phyloP scores from a whole-genome alignment of 2,888 invertebrate species.

The Dryocosmus kuriphilus region DNA sequence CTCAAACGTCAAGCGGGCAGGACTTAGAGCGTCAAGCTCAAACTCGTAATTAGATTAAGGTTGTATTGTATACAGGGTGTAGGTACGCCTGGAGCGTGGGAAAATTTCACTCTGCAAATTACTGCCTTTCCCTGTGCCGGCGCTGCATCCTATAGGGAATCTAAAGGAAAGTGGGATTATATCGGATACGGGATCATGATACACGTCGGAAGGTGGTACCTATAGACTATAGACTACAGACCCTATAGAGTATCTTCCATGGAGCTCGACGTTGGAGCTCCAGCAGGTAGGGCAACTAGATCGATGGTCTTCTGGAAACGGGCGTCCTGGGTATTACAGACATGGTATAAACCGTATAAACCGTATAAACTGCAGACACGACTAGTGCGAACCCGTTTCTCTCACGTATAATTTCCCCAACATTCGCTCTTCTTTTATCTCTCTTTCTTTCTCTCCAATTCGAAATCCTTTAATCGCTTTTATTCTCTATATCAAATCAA shows the following conservation, averaged over 20 bases:
- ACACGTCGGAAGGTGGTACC: slow-evolving; percentile 50
- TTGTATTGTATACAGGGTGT: slow-evolving; percentile 42
- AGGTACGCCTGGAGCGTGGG: slow-evolving; percentile 55
- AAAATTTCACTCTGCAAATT: slow-evolving; percentile 58
- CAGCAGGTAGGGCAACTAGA: slow-evolving; percentile 49
- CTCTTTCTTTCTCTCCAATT: not conserved
- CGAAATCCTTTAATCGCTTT: not conserved
- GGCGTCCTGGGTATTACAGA: slow-evolving; percentile 51
- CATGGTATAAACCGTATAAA: not conserved
- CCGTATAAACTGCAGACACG: slow-evolving; percentile 5
- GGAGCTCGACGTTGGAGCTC: slow-evolving; percentile 46
- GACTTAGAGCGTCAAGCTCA: slow-evolving; percentile 50
- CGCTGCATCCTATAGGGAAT: slow-evolving; percentile 56
- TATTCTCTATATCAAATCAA: not conserved
- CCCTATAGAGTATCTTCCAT: not conserved
- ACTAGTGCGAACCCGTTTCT: slow-evolving; percentile 44
- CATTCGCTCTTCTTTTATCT: slow-evolving; percentile 37
- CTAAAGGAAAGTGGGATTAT: slow-evolving; percentile 48
- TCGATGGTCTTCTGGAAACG: slow-evolving; percentile 56
- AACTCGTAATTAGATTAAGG: slow-evolving; percentile 55
- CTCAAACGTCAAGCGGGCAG: slow-evolving; percentile 49
- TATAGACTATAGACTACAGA: not conserved
- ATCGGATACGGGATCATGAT: slow-evolving; percentile 58
- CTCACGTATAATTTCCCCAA: slow-evolving; percentile 48
- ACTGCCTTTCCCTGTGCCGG: slow-evolving; percentile 53